phyloP scores from a whole-genome alignment of 2,888 invertebrate genomes.

The Sarcophaga rosellei region DNA sequence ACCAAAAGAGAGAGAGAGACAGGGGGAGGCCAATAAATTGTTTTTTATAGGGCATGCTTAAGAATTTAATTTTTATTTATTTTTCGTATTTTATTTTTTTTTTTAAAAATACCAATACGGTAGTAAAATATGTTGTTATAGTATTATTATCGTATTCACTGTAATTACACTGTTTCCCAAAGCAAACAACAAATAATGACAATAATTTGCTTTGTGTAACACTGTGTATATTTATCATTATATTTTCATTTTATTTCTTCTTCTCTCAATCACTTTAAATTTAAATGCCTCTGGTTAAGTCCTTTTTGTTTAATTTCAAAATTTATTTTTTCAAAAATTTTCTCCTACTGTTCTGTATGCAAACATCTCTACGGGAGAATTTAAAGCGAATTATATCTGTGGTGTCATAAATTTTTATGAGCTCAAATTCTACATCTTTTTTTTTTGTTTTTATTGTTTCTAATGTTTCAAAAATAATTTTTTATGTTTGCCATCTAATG shows the following conservation, averaged over 20 bases:
- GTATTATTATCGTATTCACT: neutral
- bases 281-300: too few relatives aligned
- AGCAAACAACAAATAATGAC: neutral
- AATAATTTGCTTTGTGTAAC: conserved; percentile 10
- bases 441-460: conserved; percentile 5
- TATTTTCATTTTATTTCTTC: too few relatives aligned
- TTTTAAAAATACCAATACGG: neutral
- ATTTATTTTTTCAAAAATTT: conserved; percentile 28
- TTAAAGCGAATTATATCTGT: neutral
- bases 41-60: conserved; percentile 43
- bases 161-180: conserved; percentile 1
- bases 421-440: conserved; percentile 17
- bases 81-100: too few relatives aligned
- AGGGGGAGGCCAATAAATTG: neutral
- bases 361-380: neutral
- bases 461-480: conserved; percentile 5
- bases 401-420: neutral
- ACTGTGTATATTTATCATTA: conserved; percentile 12
- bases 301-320: conserved; percentile 30
- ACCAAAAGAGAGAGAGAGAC: too few relatives aligned
- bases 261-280: too few relatives aligned
- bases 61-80: conserved; percentile 27
- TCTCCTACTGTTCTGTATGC: conserved; percentile 23
- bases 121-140: conserved; percentile 48
- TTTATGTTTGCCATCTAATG: conserved; percentile 19